These are phyloP conservation scores for Ramazzottius varieornatus DNA, from an alignment of 2,888 invertebrate genomes.

Conservation along the genomic window DNA sequence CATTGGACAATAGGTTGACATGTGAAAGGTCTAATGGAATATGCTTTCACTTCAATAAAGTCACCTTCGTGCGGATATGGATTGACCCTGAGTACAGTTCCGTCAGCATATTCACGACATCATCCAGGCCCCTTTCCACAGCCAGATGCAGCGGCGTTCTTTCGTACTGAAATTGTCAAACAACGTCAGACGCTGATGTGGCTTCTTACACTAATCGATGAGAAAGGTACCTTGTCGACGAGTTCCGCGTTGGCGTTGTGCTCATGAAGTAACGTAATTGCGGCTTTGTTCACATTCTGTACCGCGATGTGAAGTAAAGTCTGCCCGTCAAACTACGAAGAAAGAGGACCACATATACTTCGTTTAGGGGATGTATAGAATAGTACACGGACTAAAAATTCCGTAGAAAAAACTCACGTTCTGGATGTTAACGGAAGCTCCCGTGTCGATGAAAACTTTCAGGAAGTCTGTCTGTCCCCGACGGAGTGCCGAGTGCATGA, in stretches of 20 bases:
- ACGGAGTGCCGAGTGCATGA: not conserved
- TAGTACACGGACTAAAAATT: not conserved
- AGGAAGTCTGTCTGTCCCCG: not conserved
- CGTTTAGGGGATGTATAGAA: not conserved
- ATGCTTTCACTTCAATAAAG: conserved; percentile 26
- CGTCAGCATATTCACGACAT: conserved; percentile 39
- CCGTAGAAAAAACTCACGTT: not conserved
- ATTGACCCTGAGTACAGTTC: conserved; percentile 80
- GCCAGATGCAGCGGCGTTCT: conserved; percentile 79
- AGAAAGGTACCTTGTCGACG: conserved; percentile 3
- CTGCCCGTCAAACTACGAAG: not conserved
- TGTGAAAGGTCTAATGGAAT: not conserved
- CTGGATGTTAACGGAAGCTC: not conserved
- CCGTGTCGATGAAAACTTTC: not conserved
- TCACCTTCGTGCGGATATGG: conserved; percentile 79
- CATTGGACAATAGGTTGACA: too few species aligned
- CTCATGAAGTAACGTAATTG: not conserved
- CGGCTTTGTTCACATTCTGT: not conserved
- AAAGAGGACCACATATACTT: not conserved
- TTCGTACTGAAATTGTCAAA: conserved; percentile 20
- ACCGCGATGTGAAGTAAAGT: not conserved
- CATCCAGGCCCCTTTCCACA: conserved; percentile 53
- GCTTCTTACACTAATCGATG: too few species aligned
- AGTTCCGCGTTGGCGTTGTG: not conserved
- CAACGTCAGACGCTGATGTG: too few species aligned